Percentiles rank a stretch among this genome's conserved stretches.
Conservation (phyloP, 2,113 vertebrate species). For the Podarcis muralis region DNA sequence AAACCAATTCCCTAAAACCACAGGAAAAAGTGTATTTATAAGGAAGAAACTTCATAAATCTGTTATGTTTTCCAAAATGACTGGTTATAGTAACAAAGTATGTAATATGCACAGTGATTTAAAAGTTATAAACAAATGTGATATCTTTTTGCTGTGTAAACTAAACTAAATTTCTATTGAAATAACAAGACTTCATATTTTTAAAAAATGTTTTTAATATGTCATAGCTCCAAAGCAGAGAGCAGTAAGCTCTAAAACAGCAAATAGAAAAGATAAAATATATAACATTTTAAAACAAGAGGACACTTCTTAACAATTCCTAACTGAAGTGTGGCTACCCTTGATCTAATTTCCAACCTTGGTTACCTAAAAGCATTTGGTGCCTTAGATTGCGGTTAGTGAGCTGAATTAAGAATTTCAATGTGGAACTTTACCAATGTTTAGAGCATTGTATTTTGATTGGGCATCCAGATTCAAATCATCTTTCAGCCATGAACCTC, state of each 20-base stretch:
- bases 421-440: not conserved
- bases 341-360: not conserved
- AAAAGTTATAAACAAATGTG: not conserved
- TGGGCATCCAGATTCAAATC: too few relatives aligned
- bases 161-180: slow-evolving; percentile 19
- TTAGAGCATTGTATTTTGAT: not conserved
- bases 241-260: not conserved
- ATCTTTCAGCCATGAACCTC: too few relatives aligned
- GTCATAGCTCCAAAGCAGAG: not conserved
- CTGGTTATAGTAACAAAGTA: slow-evolving; percentile 18
- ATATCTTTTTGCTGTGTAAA: slow-evolving; percentile 27
- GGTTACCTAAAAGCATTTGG: not conserved
- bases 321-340: not conserved
- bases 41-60: slow-evolving; percentile 36
- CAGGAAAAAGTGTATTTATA: slow-evolving; percentile 46
- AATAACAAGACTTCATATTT: slow-evolving; percentile 24
- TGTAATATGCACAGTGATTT: slow-evolving; percentile 41
- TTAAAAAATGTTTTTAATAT: not conserved
- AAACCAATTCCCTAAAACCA: slow-evolving; percentile 34
- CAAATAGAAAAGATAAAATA: not conserved
- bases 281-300: not conserved
- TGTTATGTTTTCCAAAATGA: slow-evolving; percentile 59
- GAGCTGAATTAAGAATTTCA: not conserved
- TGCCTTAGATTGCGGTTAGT: not conserved
- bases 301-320: not conserved